Conservation (phyloP, 2,797 vertebrate genomes). For the Cossypha caffra region DNA sequence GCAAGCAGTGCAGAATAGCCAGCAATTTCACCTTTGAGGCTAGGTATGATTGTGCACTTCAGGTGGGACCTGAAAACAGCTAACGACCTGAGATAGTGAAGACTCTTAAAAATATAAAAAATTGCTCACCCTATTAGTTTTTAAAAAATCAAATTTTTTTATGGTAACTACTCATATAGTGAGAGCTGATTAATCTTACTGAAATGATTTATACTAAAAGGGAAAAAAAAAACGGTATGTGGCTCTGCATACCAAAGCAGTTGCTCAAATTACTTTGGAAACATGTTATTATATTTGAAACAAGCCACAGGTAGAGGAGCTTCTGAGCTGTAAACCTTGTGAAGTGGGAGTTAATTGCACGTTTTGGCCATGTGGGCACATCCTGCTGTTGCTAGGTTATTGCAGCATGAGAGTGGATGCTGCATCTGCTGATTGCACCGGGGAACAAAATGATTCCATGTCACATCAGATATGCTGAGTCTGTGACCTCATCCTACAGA, state of each 20-base stretch:
- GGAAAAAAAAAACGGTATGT: neutral
- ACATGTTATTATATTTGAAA: neutral
- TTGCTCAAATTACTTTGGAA: neutral
- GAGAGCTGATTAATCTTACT: neutral
- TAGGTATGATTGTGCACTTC: neutral
- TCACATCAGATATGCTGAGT: rapidly evolving
- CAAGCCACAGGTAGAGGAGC: neutral
- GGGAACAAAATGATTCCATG: neutral
- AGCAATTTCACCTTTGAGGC: neutral
- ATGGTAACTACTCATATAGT: neutral
- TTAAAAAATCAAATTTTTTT: neutral
- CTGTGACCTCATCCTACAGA: neutral
- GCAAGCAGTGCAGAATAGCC: neutral
- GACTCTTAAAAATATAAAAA: neutral
- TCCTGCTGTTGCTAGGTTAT: neutral
- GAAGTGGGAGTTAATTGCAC: neutral
- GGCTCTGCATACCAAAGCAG: neutral
- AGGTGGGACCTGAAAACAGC: neutral
- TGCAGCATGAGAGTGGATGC: neutral
- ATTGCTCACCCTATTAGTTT: neutral
- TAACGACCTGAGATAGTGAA: neutral
- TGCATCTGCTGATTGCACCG: neutral
- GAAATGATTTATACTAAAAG: neutral
- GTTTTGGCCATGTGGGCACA: rapidly evolving
- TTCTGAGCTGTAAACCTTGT: neutral